Evolutionary conservation across 2,888 invertebrate species (phyloP), one percentile per base, ranked within the genome.

Genomic region (Gryllus longicercus): DNA sequence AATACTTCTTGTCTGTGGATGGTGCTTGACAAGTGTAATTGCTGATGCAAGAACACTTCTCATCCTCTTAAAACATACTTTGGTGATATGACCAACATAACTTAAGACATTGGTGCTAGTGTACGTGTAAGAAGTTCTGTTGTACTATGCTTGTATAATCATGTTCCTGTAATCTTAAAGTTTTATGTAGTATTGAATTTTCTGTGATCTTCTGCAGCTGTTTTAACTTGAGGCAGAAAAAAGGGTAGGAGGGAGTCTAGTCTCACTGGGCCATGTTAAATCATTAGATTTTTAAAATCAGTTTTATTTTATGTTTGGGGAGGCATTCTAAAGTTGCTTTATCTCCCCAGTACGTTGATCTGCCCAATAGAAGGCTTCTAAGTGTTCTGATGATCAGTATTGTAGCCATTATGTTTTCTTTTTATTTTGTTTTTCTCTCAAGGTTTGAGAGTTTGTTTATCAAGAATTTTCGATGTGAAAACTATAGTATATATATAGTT

Each of bases 401-500:
- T 63, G 63, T 63, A 63, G 63, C 63, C 63, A 63, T 63, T 63
- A 63, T n/a, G 14, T 14, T 63, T 63, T 63, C n/a, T n/a, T 63
- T 63, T 63, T 63, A 63, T 63, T 63, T 63, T 63, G 63, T 18
- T 63, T 21, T 63, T 14, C 63, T 63, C 63, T 63, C 63, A 63
- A n/a, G n/a, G 63, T 18, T 14, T 18, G 63, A 63, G 63, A 63
- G 16, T 18, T 63, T 18, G 3, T 63, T 63, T 63, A 63, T 18
- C 16, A 18, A 63, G 63, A 63, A 63, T 63, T 63, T 63, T 63
- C 16, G 5, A 11, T 63, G n/a, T 63, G n/a, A 63, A 63, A 63
- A n/a, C 63, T 63, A 63, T 38, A 38, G 38, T 38, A 38, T 38
- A 38, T 38, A 38, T 63, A 63, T 63, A 79, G 81, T 81, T 78